phyloP scores from a whole-genome alignment of 1,140 invertebrate species.

The Alviniconcha marisindica region DNA sequence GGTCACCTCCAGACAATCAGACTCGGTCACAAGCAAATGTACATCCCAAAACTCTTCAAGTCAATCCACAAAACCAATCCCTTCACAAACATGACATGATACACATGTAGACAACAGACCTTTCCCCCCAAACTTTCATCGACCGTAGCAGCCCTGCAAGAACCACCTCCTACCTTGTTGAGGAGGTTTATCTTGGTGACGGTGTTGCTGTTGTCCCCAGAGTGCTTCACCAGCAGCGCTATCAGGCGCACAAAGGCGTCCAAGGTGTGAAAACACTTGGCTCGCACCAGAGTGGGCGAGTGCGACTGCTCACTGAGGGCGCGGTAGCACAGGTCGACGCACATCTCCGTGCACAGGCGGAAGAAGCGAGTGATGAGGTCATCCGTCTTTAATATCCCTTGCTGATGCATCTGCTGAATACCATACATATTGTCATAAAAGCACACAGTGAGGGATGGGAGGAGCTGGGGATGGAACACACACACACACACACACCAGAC shows the following conservation, averaged over 20 bases:
- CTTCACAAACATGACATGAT: too few relatives aligned
- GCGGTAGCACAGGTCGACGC: conserved; percentile 95
- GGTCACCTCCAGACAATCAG: too few relatives aligned
- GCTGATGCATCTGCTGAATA: conserved; percentile 90
- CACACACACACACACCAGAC: too few relatives aligned
- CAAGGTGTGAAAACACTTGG: conserved; percentile 96
- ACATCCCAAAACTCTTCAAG: too few relatives aligned
- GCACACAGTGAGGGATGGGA: too few relatives aligned
- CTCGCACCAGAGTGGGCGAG: conserved; percentile 81
- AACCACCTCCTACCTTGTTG: conserved; percentile 90
- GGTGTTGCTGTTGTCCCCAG: conserved; percentile 88
- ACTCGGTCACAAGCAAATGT: too few relatives aligned
- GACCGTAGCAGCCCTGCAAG: too few relatives aligned
- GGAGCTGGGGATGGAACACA: too few relatives aligned
- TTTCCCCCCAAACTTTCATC: background rate
- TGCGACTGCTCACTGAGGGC: conserved; percentile 79
- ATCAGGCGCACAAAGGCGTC: conserved; percentile 97
- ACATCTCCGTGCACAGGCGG: conserved; percentile 96
- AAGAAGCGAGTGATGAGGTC: conserved; percentile 98
- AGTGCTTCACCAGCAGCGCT: conserved; percentile 96
- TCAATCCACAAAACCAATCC: too few relatives aligned
- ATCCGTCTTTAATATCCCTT: conserved; percentile 97
- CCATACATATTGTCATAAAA: too few relatives aligned
- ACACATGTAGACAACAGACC: background rate
- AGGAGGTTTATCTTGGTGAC: conserved; percentile 97